These are phyloP conservation scores for Plotosus lineatus DNA, from an alignment of 2,113 vertebrate genomes.

Conservation along the genomic window DNA sequence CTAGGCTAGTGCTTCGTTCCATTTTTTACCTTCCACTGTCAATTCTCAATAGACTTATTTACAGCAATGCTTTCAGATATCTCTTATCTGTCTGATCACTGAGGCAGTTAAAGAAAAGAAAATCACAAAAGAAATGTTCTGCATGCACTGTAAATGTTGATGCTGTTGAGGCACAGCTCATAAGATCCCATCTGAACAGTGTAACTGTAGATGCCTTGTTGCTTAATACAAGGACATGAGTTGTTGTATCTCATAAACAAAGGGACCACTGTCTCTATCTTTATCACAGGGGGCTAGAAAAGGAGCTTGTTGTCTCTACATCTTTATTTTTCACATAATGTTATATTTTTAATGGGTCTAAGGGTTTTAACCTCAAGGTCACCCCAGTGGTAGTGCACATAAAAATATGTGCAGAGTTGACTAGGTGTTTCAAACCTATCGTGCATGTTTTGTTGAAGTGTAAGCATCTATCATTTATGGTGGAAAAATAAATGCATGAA, in stretches of 20 bases:
- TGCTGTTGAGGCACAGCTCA: constrained; percentile 27
- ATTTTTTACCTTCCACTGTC: neutral
- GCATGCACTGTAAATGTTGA: constrained; percentile 16
- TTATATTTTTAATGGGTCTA: constrained; percentile 19
- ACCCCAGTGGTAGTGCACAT: neutral
- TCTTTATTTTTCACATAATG: constrained; percentile 53
- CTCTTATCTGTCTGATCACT: constrained; percentile 17
- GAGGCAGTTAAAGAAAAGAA: constrained; percentile 24
- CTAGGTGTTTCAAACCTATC: neutral
- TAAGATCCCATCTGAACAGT: constrained; percentile 32
- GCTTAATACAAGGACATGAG: constrained; percentile 30
- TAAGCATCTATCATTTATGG: neutral
- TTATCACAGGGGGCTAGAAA: constrained; percentile 41
- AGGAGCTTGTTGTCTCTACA: constrained; percentile 55
- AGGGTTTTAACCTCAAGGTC: constrained; percentile 33
- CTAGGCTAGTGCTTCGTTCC: constrained; percentile 29
- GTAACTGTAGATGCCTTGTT: neutral
- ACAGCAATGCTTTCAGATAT: constrained; percentile 21
- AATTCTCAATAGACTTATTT: constrained; percentile 27
- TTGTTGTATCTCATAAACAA: constrained; percentile 37
- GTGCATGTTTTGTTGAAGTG: neutral
- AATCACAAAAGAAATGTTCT: constrained; percentile 17
- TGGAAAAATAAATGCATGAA: neutral
- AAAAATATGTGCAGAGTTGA: neutral
- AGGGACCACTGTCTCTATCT: constrained; percentile 32